These are phyloP conservation scores for Rhombomys opimus DNA, from an alignment of 2,113 vertebrate genomes.

Conservation along the genomic window DNA sequence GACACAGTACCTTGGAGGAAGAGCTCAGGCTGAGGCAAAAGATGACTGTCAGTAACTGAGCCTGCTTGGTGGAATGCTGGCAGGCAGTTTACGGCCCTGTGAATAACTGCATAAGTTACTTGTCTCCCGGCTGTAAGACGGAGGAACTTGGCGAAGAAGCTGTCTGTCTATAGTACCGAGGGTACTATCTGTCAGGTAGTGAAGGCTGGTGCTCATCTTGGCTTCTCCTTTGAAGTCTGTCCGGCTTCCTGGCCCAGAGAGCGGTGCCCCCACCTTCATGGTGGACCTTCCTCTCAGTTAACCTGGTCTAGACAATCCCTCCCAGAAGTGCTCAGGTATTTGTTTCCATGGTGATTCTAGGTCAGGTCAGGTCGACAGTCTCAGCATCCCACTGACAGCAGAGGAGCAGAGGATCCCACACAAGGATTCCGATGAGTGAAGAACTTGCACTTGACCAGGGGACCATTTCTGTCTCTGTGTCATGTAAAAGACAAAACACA, in stretches of 20 bases:
- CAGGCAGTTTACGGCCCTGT: fast-evolving
- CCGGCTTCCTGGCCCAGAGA: background rate
- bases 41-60: background rate
- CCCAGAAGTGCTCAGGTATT: background rate
- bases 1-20: fast-evolving
- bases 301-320: background rate
- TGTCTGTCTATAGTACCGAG: background rate
- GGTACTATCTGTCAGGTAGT: too few relatives aligned
- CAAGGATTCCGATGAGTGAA: background rate
- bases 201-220: too few relatives aligned
- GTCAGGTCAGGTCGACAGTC: background rate
- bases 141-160: background rate
- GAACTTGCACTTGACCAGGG: background rate
- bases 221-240: too few relatives aligned
- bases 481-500: background rate
- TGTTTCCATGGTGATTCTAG: background rate
- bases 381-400: background rate
- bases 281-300: background rate
- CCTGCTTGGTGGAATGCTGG: background rate
- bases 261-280: background rate
- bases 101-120: background rate
- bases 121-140: background rate
- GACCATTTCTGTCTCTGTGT: background rate
- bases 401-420: background rate
- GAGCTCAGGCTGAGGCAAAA: background rate